These are phyloP conservation scores for Cephus spinipes DNA, from an alignment of 2,888 invertebrate species.

Conservation along the genomic window DNA sequence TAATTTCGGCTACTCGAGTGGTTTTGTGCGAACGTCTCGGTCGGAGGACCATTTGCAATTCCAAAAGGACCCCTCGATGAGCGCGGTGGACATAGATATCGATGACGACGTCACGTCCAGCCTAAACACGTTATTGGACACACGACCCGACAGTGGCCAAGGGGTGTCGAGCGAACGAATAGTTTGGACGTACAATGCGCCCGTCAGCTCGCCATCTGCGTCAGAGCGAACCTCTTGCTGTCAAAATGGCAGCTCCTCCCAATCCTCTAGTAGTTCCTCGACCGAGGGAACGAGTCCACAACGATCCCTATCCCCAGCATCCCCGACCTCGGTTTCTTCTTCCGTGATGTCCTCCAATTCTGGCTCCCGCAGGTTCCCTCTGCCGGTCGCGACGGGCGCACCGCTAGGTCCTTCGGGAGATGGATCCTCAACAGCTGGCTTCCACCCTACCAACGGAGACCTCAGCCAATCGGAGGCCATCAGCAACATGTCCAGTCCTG, in stretches of 20 bases:
- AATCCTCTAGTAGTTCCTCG: conserved; percentile 63
- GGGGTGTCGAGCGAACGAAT: conserved; percentile 75
- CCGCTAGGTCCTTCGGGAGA: conserved; percentile 14
- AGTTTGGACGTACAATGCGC: conserved; percentile 93
- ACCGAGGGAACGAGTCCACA: conserved; percentile 62
- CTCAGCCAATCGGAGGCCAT: conserved; percentile 88
- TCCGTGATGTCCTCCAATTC: conserved; percentile 87
- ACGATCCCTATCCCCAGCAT: conserved; percentile 80
- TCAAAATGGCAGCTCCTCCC: conserved; percentile 70
- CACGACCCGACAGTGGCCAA: conserved; percentile 73
- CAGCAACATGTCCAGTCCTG: conserved; percentile 90
- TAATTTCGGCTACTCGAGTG: conserved; percentile 61
- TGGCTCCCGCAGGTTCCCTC: conserved; percentile 74
- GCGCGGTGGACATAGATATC: conserved; percentile 90
- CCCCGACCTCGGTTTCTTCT: conserved; percentile 89
- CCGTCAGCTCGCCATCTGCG: conserved; percentile 74
- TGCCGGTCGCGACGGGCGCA: conserved; percentile 46
- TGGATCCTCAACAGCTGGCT: conserved; percentile 28
- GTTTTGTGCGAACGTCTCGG: conserved; percentile 87
- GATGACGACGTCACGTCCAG: conserved; percentile 95
- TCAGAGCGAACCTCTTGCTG: conserved; percentile 66
- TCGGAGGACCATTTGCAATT: conserved; percentile 93
- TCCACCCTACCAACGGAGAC: conserved; percentile 72
- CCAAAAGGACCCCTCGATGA: conserved; percentile 82
- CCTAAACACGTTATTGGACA: conserved; percentile 89